phyloP scores from a whole-genome alignment of 2,113 vertebrate species.

The Boleophthalmus pectinirostris region DNA sequence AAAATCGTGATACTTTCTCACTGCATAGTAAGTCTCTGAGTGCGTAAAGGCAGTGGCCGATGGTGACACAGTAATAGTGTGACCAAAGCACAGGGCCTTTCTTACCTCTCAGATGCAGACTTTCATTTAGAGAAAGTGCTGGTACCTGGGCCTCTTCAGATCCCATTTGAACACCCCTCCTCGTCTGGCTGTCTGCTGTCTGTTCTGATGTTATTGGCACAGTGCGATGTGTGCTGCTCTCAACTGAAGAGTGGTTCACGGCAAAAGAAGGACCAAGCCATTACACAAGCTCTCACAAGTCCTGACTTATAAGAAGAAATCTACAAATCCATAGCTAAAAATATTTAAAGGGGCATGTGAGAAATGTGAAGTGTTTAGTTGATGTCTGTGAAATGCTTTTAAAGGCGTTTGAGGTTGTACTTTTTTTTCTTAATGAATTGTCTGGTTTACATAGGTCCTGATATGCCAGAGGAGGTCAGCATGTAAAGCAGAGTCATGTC shows the following conservation, averaged over 20 bases:
- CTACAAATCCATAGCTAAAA: not conserved
- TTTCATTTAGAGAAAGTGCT: conserved; percentile 53
- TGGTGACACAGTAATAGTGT: not conserved
- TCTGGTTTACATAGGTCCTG: no score
- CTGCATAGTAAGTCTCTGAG: conserved; percentile 9
- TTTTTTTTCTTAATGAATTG: not conserved
- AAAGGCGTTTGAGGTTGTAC: not conserved
- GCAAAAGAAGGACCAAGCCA: not conserved
- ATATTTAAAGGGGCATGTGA: not conserved
- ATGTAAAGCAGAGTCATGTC: not conserved
- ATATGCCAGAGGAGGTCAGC: not conserved
- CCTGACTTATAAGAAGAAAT: not conserved
- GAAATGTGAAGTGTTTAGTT: not conserved
- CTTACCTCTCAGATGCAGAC: conserved; percentile 30
- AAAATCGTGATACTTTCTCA: not conserved
- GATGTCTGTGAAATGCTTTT: not conserved
- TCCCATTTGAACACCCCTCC: conserved; percentile 49
- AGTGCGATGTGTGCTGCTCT: conserved; percentile 27
- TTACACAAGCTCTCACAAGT: conserved; percentile 9
- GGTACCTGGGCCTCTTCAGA: conserved; percentile 52
- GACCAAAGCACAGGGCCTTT: conserved; percentile 14
- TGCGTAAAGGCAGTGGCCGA: conserved; percentile 4
- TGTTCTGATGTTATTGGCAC: conserved; percentile 30
- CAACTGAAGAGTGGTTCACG: conserved; percentile 12
- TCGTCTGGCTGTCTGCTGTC: conserved; percentile 24